Conservation (phyloP, 2,888 invertebrate species). For the Harpalus rufipes region DNA sequence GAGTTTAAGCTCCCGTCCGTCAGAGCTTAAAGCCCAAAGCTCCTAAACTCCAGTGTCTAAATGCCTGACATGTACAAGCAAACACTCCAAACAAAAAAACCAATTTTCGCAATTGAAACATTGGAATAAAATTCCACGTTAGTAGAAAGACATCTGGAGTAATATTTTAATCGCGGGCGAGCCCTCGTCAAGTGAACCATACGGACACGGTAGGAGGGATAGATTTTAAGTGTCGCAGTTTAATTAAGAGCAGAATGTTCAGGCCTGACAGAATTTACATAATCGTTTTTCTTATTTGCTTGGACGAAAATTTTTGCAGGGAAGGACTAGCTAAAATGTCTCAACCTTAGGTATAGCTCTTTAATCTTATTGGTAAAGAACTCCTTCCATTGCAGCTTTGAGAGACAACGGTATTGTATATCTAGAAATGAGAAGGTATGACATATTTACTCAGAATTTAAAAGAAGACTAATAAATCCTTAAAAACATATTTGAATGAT, state of each 20-base stretch:
- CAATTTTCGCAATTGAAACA: not conserved
- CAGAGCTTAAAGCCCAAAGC: conserved; percentile 17
- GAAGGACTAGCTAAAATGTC: not conserved
- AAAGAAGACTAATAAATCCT: too few relatives aligned
- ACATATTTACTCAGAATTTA: too few relatives aligned
- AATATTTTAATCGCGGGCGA: not conserved
- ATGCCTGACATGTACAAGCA: not conserved
- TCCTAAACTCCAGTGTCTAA: conserved; percentile 6
- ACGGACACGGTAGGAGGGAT: conserved; percentile 67
- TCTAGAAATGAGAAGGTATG: too few relatives aligned
- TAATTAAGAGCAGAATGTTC: conserved; percentile 71
- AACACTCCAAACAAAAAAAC: not conserved
- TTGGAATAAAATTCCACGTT: not conserved
- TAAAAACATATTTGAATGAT: too few relatives aligned
- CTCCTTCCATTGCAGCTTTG: too few relatives aligned
- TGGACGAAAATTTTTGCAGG: not conserved
- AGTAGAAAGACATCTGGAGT: not conserved
- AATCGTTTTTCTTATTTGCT: conserved; percentile 68
- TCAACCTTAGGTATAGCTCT: not conserved
- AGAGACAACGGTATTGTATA: too few relatives aligned
- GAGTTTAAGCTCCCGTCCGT: conserved; percentile 14
- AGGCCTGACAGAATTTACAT: conserved; percentile 70
- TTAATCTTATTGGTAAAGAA: too few relatives aligned
- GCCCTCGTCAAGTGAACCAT: conserved; percentile 2
- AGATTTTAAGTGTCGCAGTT: conserved; percentile 71